A percentile compares a stretch with the other conserved stretches of the same genome.
Evolutionary conservation across 2,113 vertebrate genomes (phyloP).

Genomic region (Girardinichthys multiradiatus): DNA sequence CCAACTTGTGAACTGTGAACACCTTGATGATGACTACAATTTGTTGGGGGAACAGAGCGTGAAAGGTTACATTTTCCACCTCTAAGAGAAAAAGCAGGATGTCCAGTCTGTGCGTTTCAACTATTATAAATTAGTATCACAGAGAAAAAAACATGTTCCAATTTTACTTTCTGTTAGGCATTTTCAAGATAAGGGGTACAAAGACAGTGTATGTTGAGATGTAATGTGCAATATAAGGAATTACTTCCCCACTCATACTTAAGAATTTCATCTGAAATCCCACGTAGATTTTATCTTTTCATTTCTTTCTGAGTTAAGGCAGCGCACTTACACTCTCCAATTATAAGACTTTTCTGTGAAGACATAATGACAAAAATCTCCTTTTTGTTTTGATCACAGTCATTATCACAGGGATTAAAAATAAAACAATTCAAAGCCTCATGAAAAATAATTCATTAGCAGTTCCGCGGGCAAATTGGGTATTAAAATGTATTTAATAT

Average conservation of each 20-base stretch:
- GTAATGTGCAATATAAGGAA: neutral
- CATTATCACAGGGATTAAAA: slow-evolving; percentile 10
- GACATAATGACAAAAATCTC: slow-evolving; percentile 11
- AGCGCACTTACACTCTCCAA: neutral
- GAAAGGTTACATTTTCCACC: slow-evolving; percentile 7
- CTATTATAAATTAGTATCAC: neutral
- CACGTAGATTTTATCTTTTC: neutral
- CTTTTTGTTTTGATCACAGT: slow-evolving; percentile 16
- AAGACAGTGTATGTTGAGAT: neutral
- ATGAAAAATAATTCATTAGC: slow-evolving; percentile 44
- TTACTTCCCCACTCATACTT: neutral
- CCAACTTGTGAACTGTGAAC: neutral
- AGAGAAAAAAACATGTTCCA: neutral
- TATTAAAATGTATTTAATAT: slow-evolving; percentile 13
- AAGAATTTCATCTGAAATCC: neutral
- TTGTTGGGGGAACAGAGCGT: slow-evolving; percentile 4
- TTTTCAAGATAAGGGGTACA: neutral
- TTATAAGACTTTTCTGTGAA: slow-evolving; percentile 19
- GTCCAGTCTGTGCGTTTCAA: neutral
- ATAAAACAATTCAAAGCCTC: neutral
- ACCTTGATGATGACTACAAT: slow-evolving; percentile 1
- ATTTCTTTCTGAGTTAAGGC: neutral
- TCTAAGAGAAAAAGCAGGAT: slow-evolving; percentile 4
- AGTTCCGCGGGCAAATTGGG: slow-evolving; percentile 32
- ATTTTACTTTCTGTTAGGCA: neutral